Base-by-base conservation (phyloP, 53 echinoderm and acorn worm species). In the Holothuria scabra region DNA sequence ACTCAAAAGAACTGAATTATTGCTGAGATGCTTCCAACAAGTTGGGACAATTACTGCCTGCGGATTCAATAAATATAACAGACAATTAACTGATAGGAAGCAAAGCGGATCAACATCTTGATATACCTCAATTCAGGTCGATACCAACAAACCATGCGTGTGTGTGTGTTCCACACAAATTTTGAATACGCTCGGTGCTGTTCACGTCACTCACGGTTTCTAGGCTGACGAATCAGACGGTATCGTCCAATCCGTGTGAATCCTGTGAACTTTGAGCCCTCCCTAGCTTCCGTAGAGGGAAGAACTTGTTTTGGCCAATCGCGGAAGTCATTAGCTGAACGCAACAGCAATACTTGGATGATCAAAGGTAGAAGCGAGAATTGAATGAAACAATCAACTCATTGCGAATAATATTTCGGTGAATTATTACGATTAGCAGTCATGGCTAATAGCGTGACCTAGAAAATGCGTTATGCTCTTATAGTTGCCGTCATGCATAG, bases 161-260 rank as follows among this genome's bases (percentile, higher is more conserved):
- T 16, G 18, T 52, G 52, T 52, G 52, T 52, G 52, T 52, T 0
- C 4, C 3, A 9, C 1, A 52, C 52, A 52, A 52, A 52, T 1
- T 52, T 52, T 8, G 16, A 52, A 52, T 3, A 16, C 26, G 72
- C 41, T 24, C 25, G 44, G 3, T 23, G 35, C 13, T 72, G 14
- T 69, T 25, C 46, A 72, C 72, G 72, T 72, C 72, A 72, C 72
- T 72, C 72, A 72, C 44, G 34, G 30, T 10, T 25, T 23, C 26
- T 72, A 46, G 72, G 72, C 48, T 72, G 72, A 72, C 72, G 48
- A 72, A 72, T 72, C 72, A 28, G 37, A 25, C 24, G 13, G 72
- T 28, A 44, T 37, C 33, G 37, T 21, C 67, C 67, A 67, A 67
- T 67, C 67, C 30, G 67, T 67, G 37, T n/a, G 67, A 28, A 67